A percentile compares a stretch with the other conserved stretches of the same genome.
Conservation (phyloP, 2,888 invertebrate genomes). For the Caenorhabditis doughertyi region DNA sequence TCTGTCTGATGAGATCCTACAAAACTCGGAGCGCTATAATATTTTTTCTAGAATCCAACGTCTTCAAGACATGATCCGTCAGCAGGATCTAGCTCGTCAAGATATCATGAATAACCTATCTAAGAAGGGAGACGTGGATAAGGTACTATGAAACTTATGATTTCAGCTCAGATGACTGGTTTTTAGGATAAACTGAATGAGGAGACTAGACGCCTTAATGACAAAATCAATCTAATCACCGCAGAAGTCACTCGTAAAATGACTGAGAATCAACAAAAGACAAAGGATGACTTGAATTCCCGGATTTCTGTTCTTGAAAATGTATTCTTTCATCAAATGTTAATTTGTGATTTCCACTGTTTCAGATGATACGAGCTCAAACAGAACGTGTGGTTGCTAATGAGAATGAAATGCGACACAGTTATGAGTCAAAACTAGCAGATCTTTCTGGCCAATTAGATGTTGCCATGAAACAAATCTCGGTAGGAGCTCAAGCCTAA, state of each 20-base stretch:
- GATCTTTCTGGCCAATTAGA: conserved; percentile 71
- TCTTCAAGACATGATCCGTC: conserved; percentile 77
- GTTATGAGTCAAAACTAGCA: conserved; percentile 68
- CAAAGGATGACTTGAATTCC: conserved; percentile 76
- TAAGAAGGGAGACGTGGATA: conserved; percentile 77
- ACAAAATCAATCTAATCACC: conserved; percentile 78
- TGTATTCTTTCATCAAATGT: neutral
- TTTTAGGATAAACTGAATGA: conserved; percentile 76
- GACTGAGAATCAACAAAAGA: conserved; percentile 73
- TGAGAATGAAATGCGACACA: conserved; percentile 72
- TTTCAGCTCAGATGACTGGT: neutral
- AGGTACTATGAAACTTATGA: conserved; percentile 45
- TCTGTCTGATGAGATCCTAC: no score
- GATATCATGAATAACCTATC: conserved; percentile 77
- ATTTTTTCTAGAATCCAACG: conserved; percentile 76
- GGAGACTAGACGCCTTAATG: conserved; percentile 78
- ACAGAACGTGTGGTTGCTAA: conserved; percentile 69
- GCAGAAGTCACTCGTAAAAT: conserved; percentile 77
- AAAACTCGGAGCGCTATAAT: no score
- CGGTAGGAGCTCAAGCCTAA: conserved; percentile 25
- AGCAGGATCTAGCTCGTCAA: conserved; percentile 77
- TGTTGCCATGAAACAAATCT: conserved; percentile 67
- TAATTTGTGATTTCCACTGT: no score
- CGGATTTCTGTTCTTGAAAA: conserved; percentile 67
- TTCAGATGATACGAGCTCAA: conserved; percentile 75